Conservation (phyloP, 2,888 invertebrate species). For the Scaptomyza parva region DNA sequence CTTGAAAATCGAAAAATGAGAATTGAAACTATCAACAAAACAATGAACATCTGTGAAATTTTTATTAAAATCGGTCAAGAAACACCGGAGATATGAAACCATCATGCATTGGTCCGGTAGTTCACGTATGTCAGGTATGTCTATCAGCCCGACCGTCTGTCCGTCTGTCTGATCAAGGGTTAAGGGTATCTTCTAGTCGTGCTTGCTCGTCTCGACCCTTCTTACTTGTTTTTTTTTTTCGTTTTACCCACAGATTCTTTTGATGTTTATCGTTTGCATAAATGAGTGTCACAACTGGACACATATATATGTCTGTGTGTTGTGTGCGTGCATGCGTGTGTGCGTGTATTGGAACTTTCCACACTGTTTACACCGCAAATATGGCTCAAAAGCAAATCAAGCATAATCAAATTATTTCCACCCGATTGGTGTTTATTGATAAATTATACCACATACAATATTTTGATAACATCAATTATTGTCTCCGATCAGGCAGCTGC, state of each 20-base stretch:
- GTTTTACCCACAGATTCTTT: conserved; percentile 18
- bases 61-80: too few relatives aligned
- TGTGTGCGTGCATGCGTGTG: conserved; percentile 10
- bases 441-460: conserved; percentile 83
- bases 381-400: conserved; percentile 81
- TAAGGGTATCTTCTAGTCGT: too few relatives aligned
- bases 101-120: too few relatives aligned
- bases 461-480: conserved; percentile 84
- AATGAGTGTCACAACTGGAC: conserved; percentile 30
- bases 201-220: too few relatives aligned
- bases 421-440: conserved; percentile 83
- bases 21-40: too few relatives aligned
- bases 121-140: too few relatives aligned
- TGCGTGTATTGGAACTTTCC: conserved; percentile 33
- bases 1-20: too few relatives aligned
- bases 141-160: too few relatives aligned
- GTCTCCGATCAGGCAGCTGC: conserved; percentile 73
- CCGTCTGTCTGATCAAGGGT: too few relatives aligned
- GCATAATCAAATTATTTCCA: conserved; percentile 83
- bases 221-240: conserved; percentile 12
- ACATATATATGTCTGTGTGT: background rate
- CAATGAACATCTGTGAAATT: too few relatives aligned
- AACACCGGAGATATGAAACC: too few relatives aligned
- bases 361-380: conserved; percentile 75
- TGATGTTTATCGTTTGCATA: conserved; percentile 32